These are phyloP conservation scores for Apis dorsata DNA, from an alignment of 1,140 invertebrate species.

Conservation along the genomic window DNA sequence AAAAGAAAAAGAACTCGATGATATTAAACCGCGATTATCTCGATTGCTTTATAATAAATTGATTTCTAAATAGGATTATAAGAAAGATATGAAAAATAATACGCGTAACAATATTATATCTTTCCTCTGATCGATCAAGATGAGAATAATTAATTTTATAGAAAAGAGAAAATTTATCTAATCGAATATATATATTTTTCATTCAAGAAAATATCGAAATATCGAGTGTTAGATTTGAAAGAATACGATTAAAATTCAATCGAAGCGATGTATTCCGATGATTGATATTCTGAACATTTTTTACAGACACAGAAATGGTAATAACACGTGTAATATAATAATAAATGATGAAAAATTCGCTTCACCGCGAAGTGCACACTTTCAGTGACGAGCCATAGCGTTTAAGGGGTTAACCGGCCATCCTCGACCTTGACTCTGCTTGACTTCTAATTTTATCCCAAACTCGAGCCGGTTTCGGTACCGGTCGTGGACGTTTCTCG, in stretches of 20 bases:
- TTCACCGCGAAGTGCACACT: too few species aligned
- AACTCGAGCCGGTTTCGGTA: constrained; percentile 73
- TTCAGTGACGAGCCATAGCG: too few species aligned
- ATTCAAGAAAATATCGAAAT: too few species aligned
- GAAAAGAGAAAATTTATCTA: neutral
- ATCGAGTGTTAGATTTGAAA: too few species aligned
- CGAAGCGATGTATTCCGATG: too few species aligned
- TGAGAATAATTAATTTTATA: neutral
- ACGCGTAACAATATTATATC: too few species aligned
- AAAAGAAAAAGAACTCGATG: neutral
- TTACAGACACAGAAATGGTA: too few species aligned
- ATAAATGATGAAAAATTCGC: too few species aligned
- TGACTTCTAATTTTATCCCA: constrained; percentile 74
- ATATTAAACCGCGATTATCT: neutral
- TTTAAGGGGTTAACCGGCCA: constrained; percentile 58
- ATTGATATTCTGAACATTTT: too few species aligned
- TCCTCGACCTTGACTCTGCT: constrained; percentile 65
- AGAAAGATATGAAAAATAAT: neutral
- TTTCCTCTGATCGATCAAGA: neutral
- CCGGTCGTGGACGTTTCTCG: constrained; percentile 46
- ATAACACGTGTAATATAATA: too few species aligned
- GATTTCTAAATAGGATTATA: neutral
- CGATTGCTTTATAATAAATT: neutral
- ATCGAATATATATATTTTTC: too few species aligned
- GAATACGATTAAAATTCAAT: too few species aligned